Percentiles rank a stretch among this genome's conserved stretches.
These are phyloP conservation scores for Collichthys lucidus DNA, from an alignment of 2,113 vertebrate species.

Conservation along the genomic window DNA sequence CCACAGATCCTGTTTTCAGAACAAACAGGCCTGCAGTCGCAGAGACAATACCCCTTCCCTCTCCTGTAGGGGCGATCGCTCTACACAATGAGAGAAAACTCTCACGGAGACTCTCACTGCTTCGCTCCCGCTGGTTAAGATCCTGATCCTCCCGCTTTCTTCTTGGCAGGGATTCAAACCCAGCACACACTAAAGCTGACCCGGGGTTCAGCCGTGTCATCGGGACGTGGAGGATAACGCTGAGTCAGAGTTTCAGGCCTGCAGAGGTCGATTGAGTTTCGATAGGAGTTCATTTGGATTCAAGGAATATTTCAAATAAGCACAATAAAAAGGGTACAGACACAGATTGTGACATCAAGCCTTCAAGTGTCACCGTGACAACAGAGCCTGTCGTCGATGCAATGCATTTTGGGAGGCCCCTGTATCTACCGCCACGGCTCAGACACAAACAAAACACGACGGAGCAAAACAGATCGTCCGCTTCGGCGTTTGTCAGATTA, in stretches of 20 bases:
- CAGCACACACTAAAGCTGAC: constrained; percentile 22
- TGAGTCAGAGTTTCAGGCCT: constrained; percentile 25
- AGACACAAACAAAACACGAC: background rate
- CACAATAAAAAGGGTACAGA: background rate
- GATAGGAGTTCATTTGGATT: background rate
- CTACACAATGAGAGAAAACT: constrained; percentile 16
- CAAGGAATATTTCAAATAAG: background rate
- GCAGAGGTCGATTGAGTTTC: background rate
- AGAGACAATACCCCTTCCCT: constrained; percentile 48
- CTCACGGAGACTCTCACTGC: constrained; percentile 4
- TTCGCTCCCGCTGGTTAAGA: constrained; percentile 3
- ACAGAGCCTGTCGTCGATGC: background rate
- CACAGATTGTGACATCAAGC: background rate
- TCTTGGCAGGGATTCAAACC: constrained; percentile 21
- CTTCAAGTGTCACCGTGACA: constrained; percentile 8
- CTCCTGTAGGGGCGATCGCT: constrained; percentile 28
- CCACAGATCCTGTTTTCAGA: constrained; percentile 66
- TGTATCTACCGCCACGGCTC: background rate
- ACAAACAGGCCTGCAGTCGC: constrained; percentile 60
- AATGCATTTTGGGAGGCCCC: background rate
- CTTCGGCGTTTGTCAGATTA: constrained; percentile 15
- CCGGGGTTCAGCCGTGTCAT: background rate
- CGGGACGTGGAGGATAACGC: background rate
- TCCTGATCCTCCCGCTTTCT: constrained; percentile 39
- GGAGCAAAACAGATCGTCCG: background rate